These are phyloP conservation scores for Trachurus trachurus DNA, from an alignment of 2,797 vertebrate species.

Conservation along the genomic window DNA sequence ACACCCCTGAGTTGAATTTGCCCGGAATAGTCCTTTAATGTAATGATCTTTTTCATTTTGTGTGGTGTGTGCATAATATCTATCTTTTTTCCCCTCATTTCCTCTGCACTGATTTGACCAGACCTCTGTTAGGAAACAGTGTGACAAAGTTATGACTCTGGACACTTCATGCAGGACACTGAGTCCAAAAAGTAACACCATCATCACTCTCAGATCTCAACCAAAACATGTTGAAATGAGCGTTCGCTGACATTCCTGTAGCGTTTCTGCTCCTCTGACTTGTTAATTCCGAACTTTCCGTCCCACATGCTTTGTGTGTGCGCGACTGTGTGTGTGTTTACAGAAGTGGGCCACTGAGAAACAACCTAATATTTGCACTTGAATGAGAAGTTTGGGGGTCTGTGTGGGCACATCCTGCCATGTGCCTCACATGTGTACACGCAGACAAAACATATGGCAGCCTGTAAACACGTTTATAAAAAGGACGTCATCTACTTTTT, in stretches of 20 bases:
- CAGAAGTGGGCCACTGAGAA: neutral
- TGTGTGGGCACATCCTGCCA: conserved; percentile 37
- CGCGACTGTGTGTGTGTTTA: conserved; percentile 25
- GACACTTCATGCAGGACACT: neutral
- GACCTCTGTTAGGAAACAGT: neutral
- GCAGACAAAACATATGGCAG: conserved; percentile 31
- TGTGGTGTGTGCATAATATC: no score
- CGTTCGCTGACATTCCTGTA: neutral
- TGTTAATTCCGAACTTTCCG: neutral
- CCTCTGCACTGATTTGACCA: neutral
- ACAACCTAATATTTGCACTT: conserved; percentile 2
- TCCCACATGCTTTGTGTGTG: conserved; percentile 24
- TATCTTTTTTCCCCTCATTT: neutral
- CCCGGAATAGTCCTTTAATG: no score
- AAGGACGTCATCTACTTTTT: conserved; percentile 34
- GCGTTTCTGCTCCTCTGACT: neutral
- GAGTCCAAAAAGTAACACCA: neutral
- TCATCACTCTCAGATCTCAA: neutral
- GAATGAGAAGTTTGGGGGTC: conserved; percentile 22
- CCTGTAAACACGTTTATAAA: conserved; percentile 48
- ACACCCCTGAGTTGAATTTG: no score
- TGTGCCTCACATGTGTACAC: conserved; percentile 30
- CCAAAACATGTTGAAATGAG: neutral
- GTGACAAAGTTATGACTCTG: neutral
- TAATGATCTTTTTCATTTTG: no score